Evolutionary conservation across 1,140 invertebrate species (phyloP).

Genomic region (Brachionus calyciflorus): DNA sequence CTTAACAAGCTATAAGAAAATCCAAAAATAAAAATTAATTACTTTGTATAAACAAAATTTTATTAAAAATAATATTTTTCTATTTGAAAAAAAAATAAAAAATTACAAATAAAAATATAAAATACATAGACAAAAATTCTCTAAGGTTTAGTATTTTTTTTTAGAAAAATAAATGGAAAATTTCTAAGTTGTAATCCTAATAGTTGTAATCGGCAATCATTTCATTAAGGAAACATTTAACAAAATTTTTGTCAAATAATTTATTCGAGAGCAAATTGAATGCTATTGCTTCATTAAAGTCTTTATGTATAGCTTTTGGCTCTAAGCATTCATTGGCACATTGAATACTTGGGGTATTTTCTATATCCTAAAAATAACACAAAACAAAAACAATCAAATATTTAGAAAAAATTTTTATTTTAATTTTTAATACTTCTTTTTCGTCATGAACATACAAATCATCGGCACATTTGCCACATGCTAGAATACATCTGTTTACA

Average conservation of each 20-base stretch:
- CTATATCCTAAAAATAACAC: background rate
- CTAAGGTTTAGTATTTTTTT: no score
- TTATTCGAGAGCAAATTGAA: background rate
- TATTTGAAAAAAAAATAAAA: no score
- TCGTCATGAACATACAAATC: background rate
- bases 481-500: conserved; percentile 29
- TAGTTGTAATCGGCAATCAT: conserved; percentile 13
- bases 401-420: background rate
- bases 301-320: background rate
- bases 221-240: conserved; percentile 4
- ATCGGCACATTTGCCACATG: conserved; percentile 30
- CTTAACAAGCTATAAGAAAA: no score
- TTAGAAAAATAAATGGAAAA: background rate
- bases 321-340: conserved; percentile 36
- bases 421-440: background rate
- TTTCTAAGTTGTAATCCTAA: background rate
- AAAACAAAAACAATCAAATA: background rate
- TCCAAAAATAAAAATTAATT: no score
- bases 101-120: no score
- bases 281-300: background rate
- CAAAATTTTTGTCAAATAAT: conserved; percentile 41
- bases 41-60: no score
- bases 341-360: background rate
- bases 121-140: no score
- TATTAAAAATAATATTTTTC: no score